phyloP scores from a whole-genome alignment of 2,888 invertebrate species.

The Eupeodes luniger region DNA sequence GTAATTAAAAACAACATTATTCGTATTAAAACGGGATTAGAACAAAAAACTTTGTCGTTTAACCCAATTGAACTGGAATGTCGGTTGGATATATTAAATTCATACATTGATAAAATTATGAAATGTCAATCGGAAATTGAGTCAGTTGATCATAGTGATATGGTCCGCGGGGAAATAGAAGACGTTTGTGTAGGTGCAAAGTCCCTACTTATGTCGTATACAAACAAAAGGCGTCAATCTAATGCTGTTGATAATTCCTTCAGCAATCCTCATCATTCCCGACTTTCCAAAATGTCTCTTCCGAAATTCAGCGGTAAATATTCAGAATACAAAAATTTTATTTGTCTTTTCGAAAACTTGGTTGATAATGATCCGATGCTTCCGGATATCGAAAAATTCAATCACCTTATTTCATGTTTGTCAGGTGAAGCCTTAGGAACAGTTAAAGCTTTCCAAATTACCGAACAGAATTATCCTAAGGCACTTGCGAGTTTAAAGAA shows the following conservation, averaged over 20 bases:
- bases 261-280: constrained; percentile 2
- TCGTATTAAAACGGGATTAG: no score
- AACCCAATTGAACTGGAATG: no score
- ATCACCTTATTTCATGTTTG: constrained; percentile 55
- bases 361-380: constrained; percentile 6
- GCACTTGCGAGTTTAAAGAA: constrained; percentile 8
- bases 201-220: neutral
- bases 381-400: constrained; percentile 53
- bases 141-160: neutral
- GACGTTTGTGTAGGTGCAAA: neutral
- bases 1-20: no score
- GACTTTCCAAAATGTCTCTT: neutral
- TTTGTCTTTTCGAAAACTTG: no score
- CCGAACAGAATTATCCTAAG: constrained; percentile 61
- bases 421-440: constrained; percentile 65
- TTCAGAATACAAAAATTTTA: no score
- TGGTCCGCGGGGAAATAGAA: constrained; percentile 15
- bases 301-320: neutral
- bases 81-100: no score
- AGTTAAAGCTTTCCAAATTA: constrained; percentile 50
- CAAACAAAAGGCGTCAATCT: constrained; percentile 39
- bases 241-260: neutral
- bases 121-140: neutral
- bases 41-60: no score
- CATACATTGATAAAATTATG: no score